A percentile compares a stretch with the other conserved stretches of the same genome.
Evolutionary conservation across 2,113 vertebrate genomes (phyloP).

Genomic region (Equus przewalskii): DNA sequence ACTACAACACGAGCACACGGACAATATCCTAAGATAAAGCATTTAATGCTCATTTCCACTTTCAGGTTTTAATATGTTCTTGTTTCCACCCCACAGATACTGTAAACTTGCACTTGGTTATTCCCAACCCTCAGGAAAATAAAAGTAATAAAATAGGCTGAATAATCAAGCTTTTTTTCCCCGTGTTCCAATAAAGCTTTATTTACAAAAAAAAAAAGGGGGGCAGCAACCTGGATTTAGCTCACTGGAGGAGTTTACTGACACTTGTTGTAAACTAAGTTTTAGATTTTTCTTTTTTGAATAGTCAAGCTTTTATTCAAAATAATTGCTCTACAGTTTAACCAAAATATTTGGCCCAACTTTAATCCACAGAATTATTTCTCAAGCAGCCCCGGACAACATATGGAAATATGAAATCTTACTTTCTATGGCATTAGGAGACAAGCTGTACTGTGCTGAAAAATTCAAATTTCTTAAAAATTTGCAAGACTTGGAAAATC

Average conservation of each 20-base stretch:
- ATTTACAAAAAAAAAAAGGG: no score
- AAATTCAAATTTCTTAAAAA: not conserved
- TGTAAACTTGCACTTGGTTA: not conserved
- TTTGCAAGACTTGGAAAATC: not conserved
- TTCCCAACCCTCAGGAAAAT: constrained; percentile 33
- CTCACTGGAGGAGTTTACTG: no score
- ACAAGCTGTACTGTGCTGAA: not conserved
- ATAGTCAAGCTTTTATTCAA: not conserved
- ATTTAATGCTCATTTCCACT: not conserved
- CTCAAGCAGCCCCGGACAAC: not conserved
- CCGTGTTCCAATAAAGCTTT: no score
- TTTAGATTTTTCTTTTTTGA: no score
- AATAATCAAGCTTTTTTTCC: not conserved
- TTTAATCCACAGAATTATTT: constrained; percentile 45
- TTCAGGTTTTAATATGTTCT: not conserved
- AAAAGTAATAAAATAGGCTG: not conserved
- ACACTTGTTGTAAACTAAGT: no score
- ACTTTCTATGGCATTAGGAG: constrained; percentile 56
- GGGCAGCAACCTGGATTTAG: no score
- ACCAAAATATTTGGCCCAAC: not conserved
- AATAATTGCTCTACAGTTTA: not conserved
- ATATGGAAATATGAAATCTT: constrained; percentile 38
- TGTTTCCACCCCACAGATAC: not conserved
- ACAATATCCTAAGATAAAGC: not conserved
- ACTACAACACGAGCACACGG: not conserved